A percentile compares a stretch with the other conserved stretches of the same genome.
Evolutionary conservation across 2,797 vertebrate genomes (phyloP).

Genomic region (Tolypeutes matacus): DNA sequence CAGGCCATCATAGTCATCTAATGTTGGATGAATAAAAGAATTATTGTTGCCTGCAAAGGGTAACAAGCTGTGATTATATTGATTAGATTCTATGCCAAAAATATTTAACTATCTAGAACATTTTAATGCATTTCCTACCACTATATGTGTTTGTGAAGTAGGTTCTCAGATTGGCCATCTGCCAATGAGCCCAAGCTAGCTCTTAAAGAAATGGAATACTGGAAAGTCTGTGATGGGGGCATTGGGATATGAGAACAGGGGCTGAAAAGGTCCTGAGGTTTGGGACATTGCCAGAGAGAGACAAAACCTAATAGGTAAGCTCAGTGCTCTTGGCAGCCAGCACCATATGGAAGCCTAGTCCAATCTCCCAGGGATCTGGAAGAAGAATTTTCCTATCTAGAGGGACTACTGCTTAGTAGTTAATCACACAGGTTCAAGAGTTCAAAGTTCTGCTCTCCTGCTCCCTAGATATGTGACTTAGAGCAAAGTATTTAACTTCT

Average conservation of each 20-base stretch:
- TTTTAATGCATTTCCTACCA: conserved; percentile 63
- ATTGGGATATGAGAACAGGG: neutral
- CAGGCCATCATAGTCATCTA: conserved; percentile 41
- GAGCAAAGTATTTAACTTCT: neutral
- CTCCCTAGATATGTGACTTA: neutral
- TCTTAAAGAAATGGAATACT: neutral
- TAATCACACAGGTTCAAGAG: conserved; percentile 12
- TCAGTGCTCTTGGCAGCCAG: neutral
- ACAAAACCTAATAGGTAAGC: neutral
- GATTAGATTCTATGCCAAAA: conserved; percentile 60
- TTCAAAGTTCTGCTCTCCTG: neutral
- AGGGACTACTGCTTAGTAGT: neutral
- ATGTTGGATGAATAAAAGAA: conserved; percentile 63
- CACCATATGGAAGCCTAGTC: neutral
- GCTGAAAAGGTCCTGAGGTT: conserved; percentile 6
- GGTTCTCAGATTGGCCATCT: neutral
- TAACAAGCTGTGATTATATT: conserved; percentile 68
- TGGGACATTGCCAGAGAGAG: neutral
- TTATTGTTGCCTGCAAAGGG: conserved; percentile 58
- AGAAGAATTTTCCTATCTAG: neutral
- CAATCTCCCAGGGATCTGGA: neutral
- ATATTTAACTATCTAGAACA: conserved; percentile 61
- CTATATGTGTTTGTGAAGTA: neutral
- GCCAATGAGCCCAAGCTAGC: neutral
- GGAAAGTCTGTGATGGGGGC: neutral